A percentile compares a stretch with the other conserved stretches of the same genome.
Conservation (phyloP, 2,113 vertebrate genomes). For the Etheostoma spectabile region DNA sequence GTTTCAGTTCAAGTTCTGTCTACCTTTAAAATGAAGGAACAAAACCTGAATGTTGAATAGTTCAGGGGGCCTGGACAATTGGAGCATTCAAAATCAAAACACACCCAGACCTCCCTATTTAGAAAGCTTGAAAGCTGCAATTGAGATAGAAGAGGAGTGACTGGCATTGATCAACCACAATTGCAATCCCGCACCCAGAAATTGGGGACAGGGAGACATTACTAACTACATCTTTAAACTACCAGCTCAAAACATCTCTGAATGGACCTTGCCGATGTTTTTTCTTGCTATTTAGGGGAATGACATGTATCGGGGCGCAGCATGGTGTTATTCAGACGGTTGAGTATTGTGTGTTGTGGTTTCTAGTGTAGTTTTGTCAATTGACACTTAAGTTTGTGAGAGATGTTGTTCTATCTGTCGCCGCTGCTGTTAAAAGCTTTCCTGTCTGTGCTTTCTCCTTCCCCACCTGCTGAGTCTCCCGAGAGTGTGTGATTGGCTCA, state of each 20-base stretch:
- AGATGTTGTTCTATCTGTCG: slow-evolving; percentile 33
- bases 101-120: neutral
- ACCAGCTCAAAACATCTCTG: neutral
- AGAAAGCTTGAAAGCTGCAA: neutral
- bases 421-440: slow-evolving; percentile 37
- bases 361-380: slow-evolving; percentile 11
- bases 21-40: neutral
- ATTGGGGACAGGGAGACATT: neutral
- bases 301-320: neutral
- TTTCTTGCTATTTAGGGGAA: neutral
- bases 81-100: neutral
- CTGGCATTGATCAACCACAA: neutral
- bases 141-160: neutral
- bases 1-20: neutral
- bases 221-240: neutral
- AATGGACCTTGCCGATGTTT: neutral
- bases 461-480: slow-evolving; percentile 65
- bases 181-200: neutral
- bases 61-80: neutral
- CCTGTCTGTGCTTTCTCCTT: slow-evolving; percentile 25
- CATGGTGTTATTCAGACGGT: slow-evolving; percentile 21
- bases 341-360: slow-evolving; percentile 15
- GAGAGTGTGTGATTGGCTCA: slow-evolving; percentile 68
- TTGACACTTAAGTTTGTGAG: slow-evolving; percentile 30
- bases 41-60: neutral